A percentile compares a stretch with the other conserved stretches of the same genome.
Conservation (phyloP, 1,140 invertebrate species). For the Listronotus bonariensis region DNA sequence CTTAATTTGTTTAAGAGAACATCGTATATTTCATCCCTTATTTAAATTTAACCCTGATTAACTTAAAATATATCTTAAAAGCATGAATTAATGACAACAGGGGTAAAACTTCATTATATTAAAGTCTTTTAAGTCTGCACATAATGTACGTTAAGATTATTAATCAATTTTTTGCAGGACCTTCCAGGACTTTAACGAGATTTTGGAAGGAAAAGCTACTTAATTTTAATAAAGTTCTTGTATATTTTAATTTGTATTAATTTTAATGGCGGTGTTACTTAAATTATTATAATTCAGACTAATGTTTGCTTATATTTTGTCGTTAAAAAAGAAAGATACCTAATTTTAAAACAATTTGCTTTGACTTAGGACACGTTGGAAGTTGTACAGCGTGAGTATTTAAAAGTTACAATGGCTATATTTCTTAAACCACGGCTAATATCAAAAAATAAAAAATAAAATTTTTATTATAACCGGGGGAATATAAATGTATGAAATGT, state of each 20-base stretch:
- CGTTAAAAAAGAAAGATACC: too few relatives aligned
- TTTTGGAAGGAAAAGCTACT: slow-evolving; percentile 20
- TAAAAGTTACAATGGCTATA: too few relatives aligned
- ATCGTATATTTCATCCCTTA: slow-evolving; percentile 3
- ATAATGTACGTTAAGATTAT: slow-evolving; percentile 36
- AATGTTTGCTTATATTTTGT: slow-evolving; percentile 5
- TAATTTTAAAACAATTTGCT: too few relatives aligned
- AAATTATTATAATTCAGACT: slow-evolving; percentile 8
- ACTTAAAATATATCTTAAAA: slow-evolving; percentile 33
- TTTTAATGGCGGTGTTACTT: slow-evolving; percentile 29
- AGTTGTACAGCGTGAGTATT: too few relatives aligned
- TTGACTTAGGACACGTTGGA: too few relatives aligned
- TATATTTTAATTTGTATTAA: slow-evolving; percentile 29
- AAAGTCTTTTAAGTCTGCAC: slow-evolving; percentile 34
- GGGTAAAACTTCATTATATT: slow-evolving; percentile 38
- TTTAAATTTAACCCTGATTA: slow-evolving; percentile 31
- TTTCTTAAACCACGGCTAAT: too few relatives aligned
- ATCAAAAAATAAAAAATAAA: too few relatives aligned
- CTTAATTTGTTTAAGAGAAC: too few relatives aligned
- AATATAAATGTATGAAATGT: too few relatives aligned
- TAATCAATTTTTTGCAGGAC: slow-evolving; percentile 35
- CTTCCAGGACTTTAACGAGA: slow-evolving; percentile 23
- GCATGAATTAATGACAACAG: slow-evolving; percentile 34
- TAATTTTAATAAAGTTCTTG: slow-evolving; percentile 31
- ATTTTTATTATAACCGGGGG: too few relatives aligned